phyloP scores from a whole-genome alignment of 2,113 vertebrate genomes.

The Colaptes auratus region DNA sequence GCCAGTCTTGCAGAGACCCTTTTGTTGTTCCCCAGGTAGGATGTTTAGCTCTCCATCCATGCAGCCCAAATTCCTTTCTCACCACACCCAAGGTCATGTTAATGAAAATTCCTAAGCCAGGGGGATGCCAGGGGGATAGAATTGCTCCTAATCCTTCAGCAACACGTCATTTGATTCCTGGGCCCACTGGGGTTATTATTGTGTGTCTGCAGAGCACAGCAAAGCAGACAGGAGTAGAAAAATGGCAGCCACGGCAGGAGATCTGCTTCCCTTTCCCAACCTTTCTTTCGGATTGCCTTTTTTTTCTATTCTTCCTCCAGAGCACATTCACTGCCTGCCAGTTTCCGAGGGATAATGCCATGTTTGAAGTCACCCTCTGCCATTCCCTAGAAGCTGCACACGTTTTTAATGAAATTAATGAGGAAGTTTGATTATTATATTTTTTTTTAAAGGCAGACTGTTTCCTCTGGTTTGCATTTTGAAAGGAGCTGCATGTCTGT shows the following conservation, averaged over 20 bases:
- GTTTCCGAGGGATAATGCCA: background rate
- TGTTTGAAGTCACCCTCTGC: background rate
- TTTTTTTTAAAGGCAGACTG: background rate
- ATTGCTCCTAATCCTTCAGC: constrained; percentile 89
- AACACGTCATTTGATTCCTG: constrained; percentile 82
- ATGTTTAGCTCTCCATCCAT: constrained; percentile 68
- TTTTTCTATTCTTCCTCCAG: background rate
- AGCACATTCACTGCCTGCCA: background rate
- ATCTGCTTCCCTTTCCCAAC: background rate
- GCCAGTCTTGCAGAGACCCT: background rate
- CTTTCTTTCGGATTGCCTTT: background rate
- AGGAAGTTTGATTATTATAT: background rate
- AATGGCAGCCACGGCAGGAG: constrained; percentile 45
- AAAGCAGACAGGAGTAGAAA: constrained; percentile 60
- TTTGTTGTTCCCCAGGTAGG: constrained; percentile 72
- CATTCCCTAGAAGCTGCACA: background rate
- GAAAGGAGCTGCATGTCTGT: constrained; percentile 34
- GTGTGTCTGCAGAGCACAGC: constrained; percentile 64
- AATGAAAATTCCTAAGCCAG: constrained; percentile 90
- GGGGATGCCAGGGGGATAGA: constrained; percentile 84
- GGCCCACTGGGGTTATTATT: constrained; percentile 74
- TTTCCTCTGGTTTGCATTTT: constrained; percentile 28
- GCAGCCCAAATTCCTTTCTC: constrained; percentile 82
- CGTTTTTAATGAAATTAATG: background rate
- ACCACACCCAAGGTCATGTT: constrained; percentile 93